These are phyloP conservation scores for Danio jaintianensis DNA, from an alignment of 2,797 vertebrate genomes.

Conservation along the genomic window DNA sequence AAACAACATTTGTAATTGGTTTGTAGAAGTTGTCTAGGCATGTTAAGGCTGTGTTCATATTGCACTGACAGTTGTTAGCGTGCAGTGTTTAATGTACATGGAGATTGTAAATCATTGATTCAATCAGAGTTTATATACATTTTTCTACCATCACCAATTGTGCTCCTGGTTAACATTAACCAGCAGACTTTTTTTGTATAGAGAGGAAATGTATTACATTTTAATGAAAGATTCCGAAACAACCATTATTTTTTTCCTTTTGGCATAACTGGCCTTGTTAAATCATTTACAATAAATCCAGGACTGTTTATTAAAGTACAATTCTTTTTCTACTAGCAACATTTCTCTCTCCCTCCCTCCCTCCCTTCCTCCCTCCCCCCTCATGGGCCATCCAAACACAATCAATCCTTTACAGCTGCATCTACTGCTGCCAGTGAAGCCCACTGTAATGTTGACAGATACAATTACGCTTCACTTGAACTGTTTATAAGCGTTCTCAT, in stretches of 20 bases:
- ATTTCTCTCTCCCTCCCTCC: neutral
- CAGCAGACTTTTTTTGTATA: neutral
- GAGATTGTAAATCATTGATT: neutral
- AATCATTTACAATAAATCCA: neutral
- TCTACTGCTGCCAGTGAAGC: slow-evolving; percentile 30
- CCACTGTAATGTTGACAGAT: slow-evolving; percentile 24
- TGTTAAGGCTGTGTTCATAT: neutral
- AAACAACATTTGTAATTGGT: neutral
- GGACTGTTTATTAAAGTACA: neutral
- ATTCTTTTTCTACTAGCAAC: neutral
- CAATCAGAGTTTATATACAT: neutral
- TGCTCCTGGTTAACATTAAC: neutral
- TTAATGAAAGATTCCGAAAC: neutral
- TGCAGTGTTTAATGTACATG: neutral
- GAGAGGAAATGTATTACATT: slow-evolving; percentile 2
- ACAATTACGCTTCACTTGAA: slow-evolving; percentile 14
- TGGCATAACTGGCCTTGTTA: neutral
- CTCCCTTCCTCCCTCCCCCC: neutral
- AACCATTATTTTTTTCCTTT: neutral
- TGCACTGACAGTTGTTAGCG: neutral
- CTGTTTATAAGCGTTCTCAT: slow-evolving; percentile 15
- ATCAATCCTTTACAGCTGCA: slow-evolving; percentile 34
- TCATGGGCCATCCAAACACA: slow-evolving; percentile 16
- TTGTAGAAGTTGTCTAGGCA: neutral
- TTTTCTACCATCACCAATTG: neutral